phyloP scores from a whole-genome alignment of 2,797 vertebrate genomes.

The Sparus aurata region DNA sequence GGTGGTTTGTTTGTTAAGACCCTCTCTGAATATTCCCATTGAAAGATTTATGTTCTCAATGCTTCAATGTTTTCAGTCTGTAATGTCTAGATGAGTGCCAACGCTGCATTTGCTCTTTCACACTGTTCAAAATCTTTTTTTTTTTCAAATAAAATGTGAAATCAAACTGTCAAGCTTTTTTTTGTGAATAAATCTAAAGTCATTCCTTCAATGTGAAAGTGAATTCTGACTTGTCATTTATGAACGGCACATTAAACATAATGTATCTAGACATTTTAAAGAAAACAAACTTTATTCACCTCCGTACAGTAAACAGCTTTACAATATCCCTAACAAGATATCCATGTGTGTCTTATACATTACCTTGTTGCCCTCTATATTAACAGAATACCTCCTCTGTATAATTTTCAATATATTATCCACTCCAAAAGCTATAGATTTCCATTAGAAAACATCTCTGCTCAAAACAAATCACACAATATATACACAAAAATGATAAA shows the following conservation, averaged over 20 bases:
- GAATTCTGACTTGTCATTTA: not conserved
- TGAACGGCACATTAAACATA: not conserved
- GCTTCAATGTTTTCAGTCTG: not conserved
- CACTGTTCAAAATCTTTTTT: not conserved
- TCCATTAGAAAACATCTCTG: conserved; percentile 71
- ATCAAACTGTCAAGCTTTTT: conserved; percentile 22
- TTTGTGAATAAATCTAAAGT: conserved; percentile 66
- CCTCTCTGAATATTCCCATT: not conserved
- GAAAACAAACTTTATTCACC: conserved; percentile 78
- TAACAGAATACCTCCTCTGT: conserved; percentile 46
- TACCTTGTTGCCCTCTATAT: conserved; percentile 48
- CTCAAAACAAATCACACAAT: conserved; percentile 68
- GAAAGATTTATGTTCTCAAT: not conserved
- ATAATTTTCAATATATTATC: conserved; percentile 53
- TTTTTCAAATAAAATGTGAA: not conserved
- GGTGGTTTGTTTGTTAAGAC: not conserved
- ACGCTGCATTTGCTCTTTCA: not conserved
- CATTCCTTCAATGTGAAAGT: conserved; percentile 34
- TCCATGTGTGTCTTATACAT: conserved; percentile 48
- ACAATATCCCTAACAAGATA: conserved; percentile 63
- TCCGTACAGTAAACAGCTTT: conserved; percentile 69
- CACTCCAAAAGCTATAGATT: conserved; percentile 63
- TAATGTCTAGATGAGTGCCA: not conserved
- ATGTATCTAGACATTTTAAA: conserved; percentile 35
- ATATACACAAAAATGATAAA: conserved; percentile 69